phyloP scores from a whole-genome alignment of 2,797 vertebrate species.

The Semotilus atromaculatus region DNA sequence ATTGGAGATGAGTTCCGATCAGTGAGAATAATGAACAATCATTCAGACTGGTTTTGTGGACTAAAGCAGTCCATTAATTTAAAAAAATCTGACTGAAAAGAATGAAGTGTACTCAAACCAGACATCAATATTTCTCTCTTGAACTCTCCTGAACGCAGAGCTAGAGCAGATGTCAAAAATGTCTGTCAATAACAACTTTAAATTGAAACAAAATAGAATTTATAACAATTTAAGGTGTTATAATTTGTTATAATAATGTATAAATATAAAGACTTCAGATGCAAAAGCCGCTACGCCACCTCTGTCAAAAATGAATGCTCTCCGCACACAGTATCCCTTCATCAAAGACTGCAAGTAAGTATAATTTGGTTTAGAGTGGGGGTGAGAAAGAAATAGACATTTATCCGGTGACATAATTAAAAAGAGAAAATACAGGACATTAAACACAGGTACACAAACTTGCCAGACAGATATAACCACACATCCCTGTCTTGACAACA shows the following conservation, averaged over 20 bases:
- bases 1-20: background rate
- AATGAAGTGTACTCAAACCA: background rate
- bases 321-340: background rate
- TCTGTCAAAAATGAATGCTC: too few species aligned
- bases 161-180: background rate
- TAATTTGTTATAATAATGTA: too few species aligned
- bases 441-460: constrained; percentile 19
- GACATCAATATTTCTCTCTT: background rate
- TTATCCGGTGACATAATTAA: background rate
- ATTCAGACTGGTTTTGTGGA: background rate
- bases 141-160: background rate
- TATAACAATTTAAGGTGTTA: background rate
- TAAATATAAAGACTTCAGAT: too few species aligned
- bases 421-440: background rate
- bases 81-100: background rate
- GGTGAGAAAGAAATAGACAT: background rate
- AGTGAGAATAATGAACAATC: background rate
- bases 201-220: background rate
- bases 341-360: background rate
- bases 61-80: background rate
- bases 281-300: too few species aligned
- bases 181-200: background rate
- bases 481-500: constrained; percentile 64
- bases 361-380: background rate
- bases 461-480: constrained; percentile 51